Evolutionary conservation across 1,140 invertebrate species (phyloP), one percentile per base, ranked within the genome.

Genomic region (Brachionus angularis): DNA sequence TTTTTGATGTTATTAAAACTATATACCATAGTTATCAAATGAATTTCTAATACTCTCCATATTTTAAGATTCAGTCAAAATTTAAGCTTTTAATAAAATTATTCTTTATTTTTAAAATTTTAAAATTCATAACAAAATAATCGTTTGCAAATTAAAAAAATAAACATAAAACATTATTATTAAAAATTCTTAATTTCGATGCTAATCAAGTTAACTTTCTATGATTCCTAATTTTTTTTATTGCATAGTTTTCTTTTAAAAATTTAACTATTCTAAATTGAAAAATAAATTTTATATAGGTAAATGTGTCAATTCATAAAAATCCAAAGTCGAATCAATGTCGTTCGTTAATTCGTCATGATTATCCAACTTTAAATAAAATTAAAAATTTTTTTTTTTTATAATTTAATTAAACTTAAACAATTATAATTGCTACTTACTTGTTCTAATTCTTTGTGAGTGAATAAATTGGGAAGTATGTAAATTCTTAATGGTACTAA

Each of bases 281-380:
- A 25, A 55, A 55, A 55, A 21, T 42, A 14, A 7, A 14, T 42
- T 67, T 27, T 70, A 70, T 18, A 70, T 70, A 36, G 67, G 67
- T 23, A 70, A 52, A 53, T 70, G 67, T 18, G 46, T 50, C 27
- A 50, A 46, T 12, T 50, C 67, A 18, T 70, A 70, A 36, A 70
- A 70, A 42, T 70, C 67, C 16, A 52, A 46, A 16, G 46, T 23
- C 7, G 34, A 36, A 5, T 70, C 67, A 12, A 52, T 36, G n/a
- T 50, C 31, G 8, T 36, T 21, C 14, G 23, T 50, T 18, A 42
- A 8, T 31, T 70, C 67, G 27, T 52, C 4, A 31, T 70, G 36
- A 42, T 50, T 36, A 31, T 70, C 67, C 4, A 70, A 18, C 67
- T 70, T 29, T 10, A 44, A 31, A 18, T 1, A 27, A 8, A 33